phyloP scores from a whole-genome alignment of 2,888 invertebrate genomes.

The Drosophila atripex region DNA sequence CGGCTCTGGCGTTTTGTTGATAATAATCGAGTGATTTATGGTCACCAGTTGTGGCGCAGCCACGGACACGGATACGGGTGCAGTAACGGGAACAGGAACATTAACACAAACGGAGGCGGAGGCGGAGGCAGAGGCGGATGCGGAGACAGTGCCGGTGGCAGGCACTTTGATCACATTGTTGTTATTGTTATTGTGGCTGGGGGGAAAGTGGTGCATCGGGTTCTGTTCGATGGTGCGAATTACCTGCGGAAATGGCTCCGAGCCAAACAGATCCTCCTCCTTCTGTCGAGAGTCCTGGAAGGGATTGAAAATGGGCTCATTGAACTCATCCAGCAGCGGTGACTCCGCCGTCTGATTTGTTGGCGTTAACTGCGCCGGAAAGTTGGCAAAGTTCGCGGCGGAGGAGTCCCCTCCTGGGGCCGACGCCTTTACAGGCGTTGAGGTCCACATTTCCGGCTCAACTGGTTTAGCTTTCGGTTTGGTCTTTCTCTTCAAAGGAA shows the following conservation, averaged over 20 bases:
- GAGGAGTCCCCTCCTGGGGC: conserved; percentile 6
- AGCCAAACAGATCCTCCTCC: conserved; percentile 82
- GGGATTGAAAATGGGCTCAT: conserved; percentile 83
- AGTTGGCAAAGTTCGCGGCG: conserved; percentile 58
- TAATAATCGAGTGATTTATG: conserved; percentile 83
- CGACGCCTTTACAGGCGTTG: conserved; percentile 80
- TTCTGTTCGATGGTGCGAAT: conserved; percentile 64
- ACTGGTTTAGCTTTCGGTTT: conserved; percentile 50
- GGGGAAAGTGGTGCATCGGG: conserved; percentile 37
- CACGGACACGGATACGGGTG: conserved; percentile 20
- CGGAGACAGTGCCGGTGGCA: conserved; percentile 7
- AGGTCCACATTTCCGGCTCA: conserved; percentile 82
- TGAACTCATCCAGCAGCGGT: conserved; percentile 81
- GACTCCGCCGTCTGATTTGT: conserved; percentile 28
- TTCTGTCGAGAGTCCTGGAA: conserved; percentile 60
- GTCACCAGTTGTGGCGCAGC: conserved; percentile 79
- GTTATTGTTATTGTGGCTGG: conserved; percentile 52
- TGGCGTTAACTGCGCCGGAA: conserved; percentile 45
- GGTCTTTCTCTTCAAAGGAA: conserved; percentile 69
- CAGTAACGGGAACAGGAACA: conserved; percentile 16
- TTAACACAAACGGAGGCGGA: conserved; percentile 29
- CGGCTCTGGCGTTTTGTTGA: conserved; percentile 83
- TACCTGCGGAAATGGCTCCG: conserved; percentile 84
- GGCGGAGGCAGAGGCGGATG: conserved; percentile 21
- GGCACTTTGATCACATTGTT: conserved; percentile 53